phyloP scores from a whole-genome alignment of 2,888 invertebrate species.

The Eugnorisma glareosa region DNA sequence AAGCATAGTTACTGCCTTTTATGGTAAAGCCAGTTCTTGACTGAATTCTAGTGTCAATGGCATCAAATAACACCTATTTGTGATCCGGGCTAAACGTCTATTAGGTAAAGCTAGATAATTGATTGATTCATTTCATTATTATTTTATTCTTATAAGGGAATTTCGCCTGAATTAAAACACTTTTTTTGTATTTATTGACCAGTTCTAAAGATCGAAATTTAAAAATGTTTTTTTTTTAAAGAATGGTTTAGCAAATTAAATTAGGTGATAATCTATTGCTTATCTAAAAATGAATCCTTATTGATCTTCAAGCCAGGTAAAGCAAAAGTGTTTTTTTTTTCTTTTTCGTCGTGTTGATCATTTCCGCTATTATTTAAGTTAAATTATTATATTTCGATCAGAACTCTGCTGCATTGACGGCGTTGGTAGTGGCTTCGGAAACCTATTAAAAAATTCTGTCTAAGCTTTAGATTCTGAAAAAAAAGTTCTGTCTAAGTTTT shows the following conservation, averaged over 20 bases:
- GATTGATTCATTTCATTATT: too few species aligned
- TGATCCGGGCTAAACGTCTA: background rate
- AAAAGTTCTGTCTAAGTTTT: too few species aligned
- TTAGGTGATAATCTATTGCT: background rate
- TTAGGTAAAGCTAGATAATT: background rate
- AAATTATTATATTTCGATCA: background rate
- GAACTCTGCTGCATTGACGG: too few species aligned
- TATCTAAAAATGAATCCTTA: background rate
- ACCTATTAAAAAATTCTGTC: too few species aligned
- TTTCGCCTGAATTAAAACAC: too few species aligned
- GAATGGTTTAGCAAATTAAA: background rate
- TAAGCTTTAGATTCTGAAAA: too few species aligned
- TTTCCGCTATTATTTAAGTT: background rate
- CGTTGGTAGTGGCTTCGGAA: too few species aligned
- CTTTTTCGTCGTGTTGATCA: background rate
- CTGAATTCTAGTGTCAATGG: slow-evolving; percentile 11
- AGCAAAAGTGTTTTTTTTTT: background rate
- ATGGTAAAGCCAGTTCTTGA: slow-evolving; percentile 7
- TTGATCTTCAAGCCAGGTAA: background rate
- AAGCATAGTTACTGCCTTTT: background rate
- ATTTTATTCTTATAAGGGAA: too few species aligned
- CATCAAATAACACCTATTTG: background rate
- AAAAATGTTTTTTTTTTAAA: background rate
- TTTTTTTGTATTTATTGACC: background rate
- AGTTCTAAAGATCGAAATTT: background rate